Conservation (phyloP, 23 tunicate genomes). For the Corella eumyota region DNA sequence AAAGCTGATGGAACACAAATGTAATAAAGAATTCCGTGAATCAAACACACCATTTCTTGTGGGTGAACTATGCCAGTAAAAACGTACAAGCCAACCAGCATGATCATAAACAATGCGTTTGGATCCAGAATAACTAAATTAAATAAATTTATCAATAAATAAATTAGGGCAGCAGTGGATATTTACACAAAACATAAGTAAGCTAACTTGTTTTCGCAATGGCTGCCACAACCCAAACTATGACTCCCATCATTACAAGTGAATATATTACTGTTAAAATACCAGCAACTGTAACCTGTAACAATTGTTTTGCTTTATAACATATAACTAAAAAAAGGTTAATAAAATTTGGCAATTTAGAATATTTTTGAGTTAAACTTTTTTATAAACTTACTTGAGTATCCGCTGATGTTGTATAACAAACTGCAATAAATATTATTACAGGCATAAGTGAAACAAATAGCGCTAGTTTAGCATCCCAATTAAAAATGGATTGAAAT, state of each 20-base stretch:
- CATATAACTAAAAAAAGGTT: too few species aligned
- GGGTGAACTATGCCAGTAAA: slow-evolving; percentile 87
- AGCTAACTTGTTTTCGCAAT: slow-evolving; percentile 54
- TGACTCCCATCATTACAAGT: slow-evolving; percentile 90
- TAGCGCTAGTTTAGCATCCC: slow-evolving; percentile 48
- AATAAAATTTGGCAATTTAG: too few species aligned
- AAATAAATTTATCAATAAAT: too few species aligned
- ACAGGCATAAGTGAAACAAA: slow-evolving; percentile 82
- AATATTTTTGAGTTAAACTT: too few species aligned
- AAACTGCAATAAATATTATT: slow-evolving; percentile 68
- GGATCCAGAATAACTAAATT: slow-evolving; percentile 78
- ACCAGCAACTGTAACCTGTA: slow-evolving; percentile 77
- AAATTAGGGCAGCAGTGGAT: too few species aligned
- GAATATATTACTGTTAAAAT: slow-evolving; percentile 87
- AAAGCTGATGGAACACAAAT: slow-evolving; percentile 96
- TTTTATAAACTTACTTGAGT: slow-evolving; percentile 68
- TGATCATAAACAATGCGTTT: slow-evolving; percentile 62
- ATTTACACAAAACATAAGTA: too few species aligned
- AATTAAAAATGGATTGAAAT: slow-evolving; percentile 58
- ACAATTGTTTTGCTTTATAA: not conserved
- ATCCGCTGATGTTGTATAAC: slow-evolving; percentile 80
- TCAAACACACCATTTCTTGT: slow-evolving; percentile 69
- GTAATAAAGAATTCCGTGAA: slow-evolving; percentile 81
- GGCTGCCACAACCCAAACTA: slow-evolving; percentile 86
- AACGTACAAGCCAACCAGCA: slow-evolving; percentile 80